phyloP scores from a whole-genome alignment of 1,140 invertebrate genomes.

The Trachymyrmex septentrionalis region DNA sequence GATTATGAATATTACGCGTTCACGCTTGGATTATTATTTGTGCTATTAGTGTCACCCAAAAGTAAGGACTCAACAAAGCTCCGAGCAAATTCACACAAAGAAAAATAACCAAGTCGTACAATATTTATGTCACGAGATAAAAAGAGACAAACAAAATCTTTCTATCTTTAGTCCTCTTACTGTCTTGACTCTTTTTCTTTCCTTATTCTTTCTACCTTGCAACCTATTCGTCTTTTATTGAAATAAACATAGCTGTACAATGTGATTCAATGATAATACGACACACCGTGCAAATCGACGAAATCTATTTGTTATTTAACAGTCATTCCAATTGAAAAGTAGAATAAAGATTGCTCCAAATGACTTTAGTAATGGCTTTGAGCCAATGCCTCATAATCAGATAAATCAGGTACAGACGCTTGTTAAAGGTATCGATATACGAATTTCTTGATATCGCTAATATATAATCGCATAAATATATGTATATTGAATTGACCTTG shows the following conservation, averaged over 20 bases:
- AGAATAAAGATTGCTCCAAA: neutral
- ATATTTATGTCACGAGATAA: slow-evolving; percentile 11
- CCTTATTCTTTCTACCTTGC: neutral
- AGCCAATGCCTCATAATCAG: neutral
- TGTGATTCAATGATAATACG: slow-evolving; percentile 27
- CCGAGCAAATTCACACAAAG: slow-evolving; percentile 45
- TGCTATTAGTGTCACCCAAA: slow-evolving; percentile 68
- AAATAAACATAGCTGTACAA: slow-evolving; percentile 1
- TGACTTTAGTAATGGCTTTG: neutral
- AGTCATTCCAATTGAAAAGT: neutral
- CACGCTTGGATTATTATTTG: slow-evolving; percentile 70
- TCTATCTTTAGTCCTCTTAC: slow-evolving; percentile 23
- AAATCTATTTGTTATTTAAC: slow-evolving; percentile 35
- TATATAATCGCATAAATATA: neutral
- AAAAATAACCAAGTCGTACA: slow-evolving; percentile 35
- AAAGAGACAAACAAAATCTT: slow-evolving; percentile 50
- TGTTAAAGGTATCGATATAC: neutral
- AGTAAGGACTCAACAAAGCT: slow-evolving; percentile 73
- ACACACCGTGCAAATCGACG: slow-evolving; percentile 23
- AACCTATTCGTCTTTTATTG: slow-evolving; percentile 37
- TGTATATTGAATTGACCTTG: neutral
- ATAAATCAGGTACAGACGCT: neutral
- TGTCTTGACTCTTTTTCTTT: slow-evolving; percentile 8
- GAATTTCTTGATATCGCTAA: neutral
- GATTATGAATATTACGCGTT: slow-evolving; percentile 58